Base-by-base conservation (phyloP, 1,140 invertebrate species). In the Yoshiicerus persimilis region DNA sequence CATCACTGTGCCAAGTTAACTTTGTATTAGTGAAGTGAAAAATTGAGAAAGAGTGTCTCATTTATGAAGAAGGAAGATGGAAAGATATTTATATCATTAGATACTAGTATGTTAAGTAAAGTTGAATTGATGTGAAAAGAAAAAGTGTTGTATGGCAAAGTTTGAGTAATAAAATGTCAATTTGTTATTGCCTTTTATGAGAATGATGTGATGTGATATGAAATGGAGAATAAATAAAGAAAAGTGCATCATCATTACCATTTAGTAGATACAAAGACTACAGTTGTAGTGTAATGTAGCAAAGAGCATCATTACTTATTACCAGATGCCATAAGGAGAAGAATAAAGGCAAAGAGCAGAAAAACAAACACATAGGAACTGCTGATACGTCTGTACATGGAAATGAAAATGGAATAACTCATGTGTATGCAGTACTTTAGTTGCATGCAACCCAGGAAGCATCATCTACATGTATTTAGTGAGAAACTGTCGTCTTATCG, bases 171-270 rank as follows among this genome's bases (percentile, higher is more conserved):
- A 80, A 80, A 80, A 80, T 80, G 75, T 38, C 75, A 80, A 80
- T 80, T 80, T 80, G 75, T 80, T 80, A 36, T 70, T 38, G 75
- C 75, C 75, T 80, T 80, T 80, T 80, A 80, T 36, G 34, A 80
- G 8, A 36, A 36, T 80, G 75, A 80, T 80, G 75, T 80, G 75
- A 80, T 80, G 66, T 39, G 39, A 47, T 84, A 47, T 84, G 83
- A 25, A 86, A 41, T 56, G 84, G 27, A 13, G 32, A 62, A 64
- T 86, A 86, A 62, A 86, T 64, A 66, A 86, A 86, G 84, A 86
- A 86, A 86, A 86, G 84, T 86, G 84, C 84, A 41, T 34, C 84
- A 86, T 86, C 84, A 86, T 86, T 86, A 86, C 47, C 47, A 56
- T 56, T 56, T 56, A 56, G 16, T n/a, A 56, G 16, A 56, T 56